Evolutionary conservation across 1,140 invertebrate genomes (phyloP), one percentile per base, ranked within the genome.

Genomic region (Danaus plexippus): DNA sequence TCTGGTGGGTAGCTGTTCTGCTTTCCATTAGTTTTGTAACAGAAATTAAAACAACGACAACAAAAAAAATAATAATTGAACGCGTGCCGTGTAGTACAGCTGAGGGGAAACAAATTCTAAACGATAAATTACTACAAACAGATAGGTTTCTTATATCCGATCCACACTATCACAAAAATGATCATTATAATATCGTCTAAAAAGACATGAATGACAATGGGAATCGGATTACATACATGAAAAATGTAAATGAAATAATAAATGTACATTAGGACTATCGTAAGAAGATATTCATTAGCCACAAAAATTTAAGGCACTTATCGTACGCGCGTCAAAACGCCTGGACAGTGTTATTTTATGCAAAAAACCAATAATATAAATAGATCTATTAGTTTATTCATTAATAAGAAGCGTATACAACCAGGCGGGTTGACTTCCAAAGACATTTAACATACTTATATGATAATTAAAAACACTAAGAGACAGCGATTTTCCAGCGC

Each of bases 71-170:
- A 32, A 46, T 12, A 18, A 32, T 11, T 11, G 54, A 55, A 47
- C 50, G 46, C 48, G 62, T 62, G 66, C 63, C 59, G 59, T 62
- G 59, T 57, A 64, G 57, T 55, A 61, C 53, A 52, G 52, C 63
- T 58, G 46, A 54, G 54, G 57, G 46, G 41, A 54, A 45, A 44
- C 46, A 49, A 59, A 40, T 41, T 48, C 51, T 54, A 59, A 22
- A 18, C 40, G 40, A 43, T 49, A 49, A 45, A 40, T 1, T 45
- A 54, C 57, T 53, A 59, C 57, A 45, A 45, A 57, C 41, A 32
- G 22, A 50, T 40, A 22, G 12, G 32, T 11, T 15, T 41, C 4
- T 50, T 11, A 15, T 1, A 50, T 54, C 51, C 46, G 12, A 9
- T 44, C 46, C 57, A 49, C 9, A 5, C 6, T 40, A 10, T 11